Base-by-base conservation (phyloP, 2,888 invertebrate species). In the Drosophila aldrichi region DNA sequence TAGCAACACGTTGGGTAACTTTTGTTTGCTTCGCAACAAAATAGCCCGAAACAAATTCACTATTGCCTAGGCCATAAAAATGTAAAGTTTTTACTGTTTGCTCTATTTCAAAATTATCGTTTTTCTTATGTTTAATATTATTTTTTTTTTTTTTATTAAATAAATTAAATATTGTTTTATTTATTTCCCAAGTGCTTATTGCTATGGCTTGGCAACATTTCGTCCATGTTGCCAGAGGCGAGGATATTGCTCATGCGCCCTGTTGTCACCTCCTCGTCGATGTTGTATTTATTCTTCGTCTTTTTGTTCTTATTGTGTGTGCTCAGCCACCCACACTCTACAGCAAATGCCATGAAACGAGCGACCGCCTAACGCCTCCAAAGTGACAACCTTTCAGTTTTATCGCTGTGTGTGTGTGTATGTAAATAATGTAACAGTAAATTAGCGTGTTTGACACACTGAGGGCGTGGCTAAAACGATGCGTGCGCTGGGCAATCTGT, bases 341-440 rank as follows among this genome's bases (percentile, higher is more conserved):
- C 61, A 34, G 34, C 32, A 49, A 49, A 49, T 49, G 52, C 61
- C 62, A 54, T 61, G 64, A 61, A 52, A 49, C 77, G 88, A 84
- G 52, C 86, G 77, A 82, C 66, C 82, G 79, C 74, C 82, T 79
- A 82, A 81, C 86, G 86, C 80, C 81, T 81, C 84, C 78, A 80
- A 87, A 89, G 88, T 89, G 86, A 89, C 86, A 86, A 89, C 85
- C 86, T 87, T 86, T 89, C 86, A 86, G 89, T 81, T 87, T 86
- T 87, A 89, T 85, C 75, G 80, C 62, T 68, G 66, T 44, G 7
- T 32, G 16, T 69, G 34, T 66, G 46, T 84, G 70, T 76, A 70
- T 88, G 81, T 87, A 89, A 87, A 87, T 89, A 89, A 87, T 89
- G 86, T 87, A 85, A 85, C 82, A 88, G 89, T 87, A 87, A 87